Base-by-base conservation (phyloP, 2,113 vertebrate species). In the Cettia cetti region DNA sequence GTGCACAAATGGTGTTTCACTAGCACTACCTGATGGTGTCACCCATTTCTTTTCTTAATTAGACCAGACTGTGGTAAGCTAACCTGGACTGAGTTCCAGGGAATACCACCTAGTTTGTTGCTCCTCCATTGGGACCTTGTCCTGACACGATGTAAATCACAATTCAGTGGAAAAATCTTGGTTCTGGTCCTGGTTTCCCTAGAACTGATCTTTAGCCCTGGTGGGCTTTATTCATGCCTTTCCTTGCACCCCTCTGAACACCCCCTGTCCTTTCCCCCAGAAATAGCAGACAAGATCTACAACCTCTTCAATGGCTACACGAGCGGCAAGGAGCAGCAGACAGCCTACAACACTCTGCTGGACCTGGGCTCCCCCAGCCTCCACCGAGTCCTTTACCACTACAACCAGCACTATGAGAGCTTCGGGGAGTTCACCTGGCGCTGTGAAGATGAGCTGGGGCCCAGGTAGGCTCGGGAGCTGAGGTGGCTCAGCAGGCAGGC, bases 361-460 rank as follows among this genome's bases (percentile, higher is more conserved):
- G 99, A 99, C 79, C 97, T 99, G 95, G 99, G 99, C 2, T 98
- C 99, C 8, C 99, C 99, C 23, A 99, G 99, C 4, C 98, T 99
- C 24, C 99, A 99, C 89, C 98, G 99, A 4, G 99, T 99, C 61
- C 99, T 99, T 35, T 99, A 99, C 95, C 99, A 99, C 96, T 99
- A 99, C 96, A 99, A 99, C 96, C 99, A 99, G 95, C 99, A 99
- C 96, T 99, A 99, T 0, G 99, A 99, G 97, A 99, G 99, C 94
- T 99, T 99, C 16, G 99, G 99, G 24, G 99, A 99, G 92, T 99
- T 99, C 97, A 99, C 99, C 68, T 99, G 99, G 99, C 98, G 99
- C 66, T 99, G 99, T 85, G 99, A 99, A 86, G 99, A 99, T 42
- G 99, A 99, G 92, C 96, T 99, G 14, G 99, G 99, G 23, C 99